Base-by-base conservation (phyloP, 2,888 invertebrate species). In the Neuroscelio doddi region DNA sequence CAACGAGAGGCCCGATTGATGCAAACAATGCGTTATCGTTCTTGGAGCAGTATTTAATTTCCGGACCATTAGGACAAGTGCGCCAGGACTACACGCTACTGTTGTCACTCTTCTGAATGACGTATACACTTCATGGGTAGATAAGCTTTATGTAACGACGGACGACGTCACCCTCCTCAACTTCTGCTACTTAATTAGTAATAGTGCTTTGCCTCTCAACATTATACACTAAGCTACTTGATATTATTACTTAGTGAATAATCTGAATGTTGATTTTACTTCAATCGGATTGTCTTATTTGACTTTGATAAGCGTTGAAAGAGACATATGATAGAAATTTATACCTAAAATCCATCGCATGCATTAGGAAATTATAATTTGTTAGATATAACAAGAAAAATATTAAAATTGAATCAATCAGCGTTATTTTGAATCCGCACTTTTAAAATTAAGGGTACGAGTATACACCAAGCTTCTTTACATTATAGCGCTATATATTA, bases 31-130 rank as follows among this genome's bases (percentile, higher is more conserved):
- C 51, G 46, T 63, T 63, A 63, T 45, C 64, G 56, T 66, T 68
- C 63, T 70, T 63, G 61, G 53, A 73, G 68, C 70, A 62, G 74
- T 74, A 77, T 77, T 79, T 78, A 78, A 79, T 79, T 78, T 79
- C 79, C 79, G 78, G 77, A 45, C 67, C 57, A 64, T 52, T 50
- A 58, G 52, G 5, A 21, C 3, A 21, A 5, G 3, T 51, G 46
- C 42, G 41, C 36, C 29, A 44, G 29, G 45, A 27, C 47, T 49
- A 56, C 64, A 45, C 65, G 70, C 62, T 71, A 62, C 52, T 70
- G 72, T 75, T 70, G 72, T 75, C 75, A 68, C 61, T 72, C 62
- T 46, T 57, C 49, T 57, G 21, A 66, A 74, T 69, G 62, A 62
- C 55, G 55, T 49, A 55, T 34, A 55, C 50, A 32, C 50, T 55